Evolutionary conservation across 2,113 vertebrate species (phyloP).

Genomic region (Archocentrus centrarchus): DNA sequence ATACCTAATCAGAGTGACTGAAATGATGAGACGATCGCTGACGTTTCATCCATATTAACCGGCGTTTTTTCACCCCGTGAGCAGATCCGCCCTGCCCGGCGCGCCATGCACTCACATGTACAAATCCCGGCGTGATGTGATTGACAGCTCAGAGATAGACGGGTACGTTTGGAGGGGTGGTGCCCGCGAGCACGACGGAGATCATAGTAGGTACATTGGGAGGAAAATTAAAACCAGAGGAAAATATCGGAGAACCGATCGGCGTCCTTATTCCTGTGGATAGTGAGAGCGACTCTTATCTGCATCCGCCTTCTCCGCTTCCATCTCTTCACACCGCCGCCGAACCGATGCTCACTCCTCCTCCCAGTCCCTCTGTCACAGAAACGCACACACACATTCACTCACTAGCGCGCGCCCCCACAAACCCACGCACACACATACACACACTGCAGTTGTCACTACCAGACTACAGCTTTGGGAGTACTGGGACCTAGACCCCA

Average conservation of each 20-base stretch:
- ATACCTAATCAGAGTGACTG: conserved; percentile 69
- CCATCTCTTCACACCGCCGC: conserved; percentile 71
- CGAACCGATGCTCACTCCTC: conserved; percentile 68
- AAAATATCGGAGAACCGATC: conserved; percentile 31
- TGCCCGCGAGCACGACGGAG: conserved; percentile 50
- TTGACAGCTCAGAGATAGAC: conserved; percentile 71
- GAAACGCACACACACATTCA: conserved; percentile 19
- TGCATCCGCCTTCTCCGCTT: conserved; percentile 78
- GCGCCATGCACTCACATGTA: conserved; percentile 79
- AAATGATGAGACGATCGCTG: conserved; percentile 56
- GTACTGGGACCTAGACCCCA: conserved; percentile 61
- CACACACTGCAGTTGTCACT: conserved; percentile 66
- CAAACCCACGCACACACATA: conserved; percentile 52
- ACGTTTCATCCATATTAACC: conserved; percentile 74
- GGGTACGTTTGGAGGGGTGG: conserved; percentile 57
- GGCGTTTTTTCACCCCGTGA: conserved; percentile 66
- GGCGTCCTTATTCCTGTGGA: conserved; percentile 51
- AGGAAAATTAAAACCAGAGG: background rate
- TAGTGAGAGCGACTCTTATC: conserved; percentile 61
- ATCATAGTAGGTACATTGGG: conserved; percentile 37
- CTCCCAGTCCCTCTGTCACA: conserved; percentile 51
- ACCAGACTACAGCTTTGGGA: conserved; percentile 45
- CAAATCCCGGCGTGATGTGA: conserved; percentile 73
- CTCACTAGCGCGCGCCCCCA: conserved; percentile 30
- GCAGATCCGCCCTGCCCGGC: conserved; percentile 77